Base-by-base conservation (phyloP, 2,113 vertebrate species). In the Chlorodrepanis virens region DNA sequence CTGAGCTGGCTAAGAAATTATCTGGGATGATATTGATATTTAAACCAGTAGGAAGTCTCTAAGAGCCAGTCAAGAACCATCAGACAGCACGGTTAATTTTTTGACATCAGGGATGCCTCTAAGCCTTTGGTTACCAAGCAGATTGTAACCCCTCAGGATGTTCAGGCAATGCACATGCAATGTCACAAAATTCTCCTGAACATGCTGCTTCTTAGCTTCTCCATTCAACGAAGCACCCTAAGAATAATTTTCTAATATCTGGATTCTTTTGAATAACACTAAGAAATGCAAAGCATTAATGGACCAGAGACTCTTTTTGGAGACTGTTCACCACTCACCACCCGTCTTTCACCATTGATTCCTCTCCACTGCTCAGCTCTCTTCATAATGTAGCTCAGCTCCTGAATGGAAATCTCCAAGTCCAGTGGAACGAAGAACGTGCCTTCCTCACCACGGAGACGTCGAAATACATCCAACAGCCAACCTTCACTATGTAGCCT, bases 311-410 rank as follows among this genome's bases (percentile, higher is more conserved):
- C 25, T 69, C 17, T 13, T 74, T 76, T n/a, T 61, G 39, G 27
- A 70, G 60, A 39, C 12, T 80, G 35, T 40, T 56, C 4, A 5
- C 31, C 54, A 90, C 98, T 98, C 96, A 99, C 99, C 98, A 99
- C 98, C 25, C 98, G 98, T 92, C 99, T 98, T 95, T 99, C 99
- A 56, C 99, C 99, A 6, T 93, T 98, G 95, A 98, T 97, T 88
- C 99, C 99, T 97, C 99, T 98, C 99, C 99, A 99, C 87, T 99
- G 99, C 94, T 98, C 98, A 25, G 98, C 98, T 53, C 98, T 99
- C 95, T 99, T 99, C 56, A 99, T 97, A 50, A 99, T 98, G 91
- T 98, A 98, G 96, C 98, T 99, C 79, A 99, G 96, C 78, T 99
- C 99, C 97, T 99, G 99, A 93, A 95, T 98, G 84, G 99, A 99